Conservation (phyloP, 2,797 vertebrate genomes). For the Sciaenops ocellatus region DNA sequence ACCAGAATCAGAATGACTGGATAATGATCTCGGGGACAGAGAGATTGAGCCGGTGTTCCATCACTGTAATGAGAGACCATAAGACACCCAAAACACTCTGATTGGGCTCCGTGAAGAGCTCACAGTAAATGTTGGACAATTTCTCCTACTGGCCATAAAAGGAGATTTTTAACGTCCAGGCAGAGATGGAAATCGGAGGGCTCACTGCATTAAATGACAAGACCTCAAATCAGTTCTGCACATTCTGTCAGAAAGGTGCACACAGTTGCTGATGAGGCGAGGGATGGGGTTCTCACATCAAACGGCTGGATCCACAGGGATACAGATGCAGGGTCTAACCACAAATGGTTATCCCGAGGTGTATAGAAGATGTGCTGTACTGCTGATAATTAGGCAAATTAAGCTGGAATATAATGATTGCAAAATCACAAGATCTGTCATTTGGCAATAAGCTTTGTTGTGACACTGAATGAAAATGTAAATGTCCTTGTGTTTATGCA, state of each 20-base stretch:
- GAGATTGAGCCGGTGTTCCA: constrained; percentile 65
- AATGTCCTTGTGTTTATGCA: constrained; percentile 4
- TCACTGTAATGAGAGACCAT: constrained; percentile 65
- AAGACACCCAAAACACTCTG: constrained; percentile 49
- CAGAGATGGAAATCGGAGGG: constrained; percentile 11
- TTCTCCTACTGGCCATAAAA: constrained; percentile 29
- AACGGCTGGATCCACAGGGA: constrained; percentile 38
- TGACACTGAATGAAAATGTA: neutral
- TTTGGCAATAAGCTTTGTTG: neutral
- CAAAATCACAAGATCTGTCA: constrained; percentile 13
- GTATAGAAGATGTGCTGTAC: neutral
- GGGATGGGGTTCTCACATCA: constrained; percentile 25
- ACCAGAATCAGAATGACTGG: constrained; percentile 60
- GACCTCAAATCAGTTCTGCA: constrained; percentile 18
- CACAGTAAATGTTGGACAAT: constrained; percentile 41
- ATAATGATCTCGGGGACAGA: constrained; percentile 67
- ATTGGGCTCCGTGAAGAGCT: constrained; percentile 52
- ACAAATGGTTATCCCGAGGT: constrained; percentile 9
- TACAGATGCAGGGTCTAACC: constrained; percentile 12
- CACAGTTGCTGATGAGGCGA: constrained; percentile 28
- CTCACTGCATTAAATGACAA: constrained; percentile 21
- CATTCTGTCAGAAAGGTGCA: constrained; percentile 6
- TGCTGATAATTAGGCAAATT: constrained; percentile 2
- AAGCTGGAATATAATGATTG: neutral
- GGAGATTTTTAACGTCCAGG: constrained; percentile 32